Evolutionary conservation across 2,113 vertebrate genomes (phyloP).

Genomic region (Salvelinus alpinus): DNA sequence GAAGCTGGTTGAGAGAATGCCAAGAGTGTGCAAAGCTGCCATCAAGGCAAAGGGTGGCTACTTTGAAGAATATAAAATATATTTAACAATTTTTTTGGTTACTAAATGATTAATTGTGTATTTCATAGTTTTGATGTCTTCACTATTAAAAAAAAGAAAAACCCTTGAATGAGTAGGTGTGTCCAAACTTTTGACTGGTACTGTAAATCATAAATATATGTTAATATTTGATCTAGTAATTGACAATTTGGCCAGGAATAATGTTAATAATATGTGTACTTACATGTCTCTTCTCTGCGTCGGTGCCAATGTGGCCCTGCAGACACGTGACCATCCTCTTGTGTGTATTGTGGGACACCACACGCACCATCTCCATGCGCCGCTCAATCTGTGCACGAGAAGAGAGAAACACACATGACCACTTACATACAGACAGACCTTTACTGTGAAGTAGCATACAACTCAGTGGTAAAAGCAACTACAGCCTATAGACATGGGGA

Average conservation of each 20-base stretch:
- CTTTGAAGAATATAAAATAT: no score
- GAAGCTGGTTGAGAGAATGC: no score
- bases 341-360: conserved; percentile 91
- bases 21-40: no score
- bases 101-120: no score
- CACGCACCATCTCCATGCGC: conserved; percentile 89
- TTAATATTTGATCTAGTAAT: neutral
- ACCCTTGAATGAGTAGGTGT: no score
- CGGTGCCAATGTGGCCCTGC: conserved; percentile 91
- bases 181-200: neutral
- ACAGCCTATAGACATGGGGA: no score
- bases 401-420: neutral
- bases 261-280: conserved; percentile 48
- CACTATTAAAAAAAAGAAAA: no score
- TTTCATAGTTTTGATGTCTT: no score
- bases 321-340: conserved; percentile 88
- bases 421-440: neutral
- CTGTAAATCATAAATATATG: neutral
- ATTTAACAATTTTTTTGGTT: no score
- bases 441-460: neutral
- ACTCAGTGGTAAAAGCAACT: neutral
- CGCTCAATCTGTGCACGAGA: conserved; percentile 83
- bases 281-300: conserved; percentile 91
- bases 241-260: neutral
- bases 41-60: no score